phyloP scores from a whole-genome alignment of 2,113 vertebrate species.

The Galemys pyrenaicus region DNA sequence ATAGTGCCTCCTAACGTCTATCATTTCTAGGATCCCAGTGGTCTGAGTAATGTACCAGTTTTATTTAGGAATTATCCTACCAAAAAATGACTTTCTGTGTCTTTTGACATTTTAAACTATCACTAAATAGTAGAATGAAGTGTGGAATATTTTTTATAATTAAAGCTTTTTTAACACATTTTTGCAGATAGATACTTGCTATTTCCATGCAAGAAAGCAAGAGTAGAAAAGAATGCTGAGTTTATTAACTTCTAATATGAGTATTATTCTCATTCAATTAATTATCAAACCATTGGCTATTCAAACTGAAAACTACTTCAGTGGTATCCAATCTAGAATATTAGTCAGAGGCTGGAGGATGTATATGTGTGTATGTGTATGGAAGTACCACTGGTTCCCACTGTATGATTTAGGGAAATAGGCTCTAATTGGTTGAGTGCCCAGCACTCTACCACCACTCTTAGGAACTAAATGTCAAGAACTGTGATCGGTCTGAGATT shows the following conservation, averaged over 20 bases:
- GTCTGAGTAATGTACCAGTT: neutral
- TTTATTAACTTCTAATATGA: neutral
- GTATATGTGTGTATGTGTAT: neutral
- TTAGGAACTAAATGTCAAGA: constrained; percentile 1
- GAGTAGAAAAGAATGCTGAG: neutral
- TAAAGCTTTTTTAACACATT: neutral
- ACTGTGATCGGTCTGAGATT: neutral
- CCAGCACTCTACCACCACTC: neutral
- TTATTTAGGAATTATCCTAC: constrained; percentile 2
- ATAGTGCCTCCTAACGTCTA: neutral
- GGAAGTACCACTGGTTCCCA: too few species aligned
- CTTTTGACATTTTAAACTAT: constrained; percentile 38
- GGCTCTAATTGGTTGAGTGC: neutral
- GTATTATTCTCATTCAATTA: neutral
- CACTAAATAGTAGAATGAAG: neutral
- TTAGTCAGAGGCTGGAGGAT: neutral
- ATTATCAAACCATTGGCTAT: neutral
- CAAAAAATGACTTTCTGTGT: neutral
- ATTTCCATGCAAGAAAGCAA: constrained; percentile 20
- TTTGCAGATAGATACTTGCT: neutral
- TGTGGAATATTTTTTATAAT: neutral
- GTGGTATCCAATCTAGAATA: constrained; percentile 28
- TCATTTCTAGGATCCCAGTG: neutral
- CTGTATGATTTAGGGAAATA: too few species aligned
- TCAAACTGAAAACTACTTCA: neutral